These are phyloP conservation scores for Calameuta filiformis DNA, from an alignment of 2,888 invertebrate species.

Conservation along the genomic window DNA sequence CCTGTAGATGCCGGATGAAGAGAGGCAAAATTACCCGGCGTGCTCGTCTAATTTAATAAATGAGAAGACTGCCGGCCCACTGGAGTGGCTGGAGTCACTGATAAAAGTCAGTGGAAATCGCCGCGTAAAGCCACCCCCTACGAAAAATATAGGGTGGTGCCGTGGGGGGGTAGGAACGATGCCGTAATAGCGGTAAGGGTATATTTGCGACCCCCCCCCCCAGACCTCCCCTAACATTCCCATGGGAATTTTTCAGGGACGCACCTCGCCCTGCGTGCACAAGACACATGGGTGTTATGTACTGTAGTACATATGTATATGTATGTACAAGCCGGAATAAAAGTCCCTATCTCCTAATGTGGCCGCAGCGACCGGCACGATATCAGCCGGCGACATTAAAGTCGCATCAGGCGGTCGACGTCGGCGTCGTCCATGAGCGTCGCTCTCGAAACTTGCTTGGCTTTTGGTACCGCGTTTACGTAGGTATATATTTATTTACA, in stretches of 20 bases:
- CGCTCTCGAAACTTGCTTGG: neutral
- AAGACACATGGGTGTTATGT: neutral
- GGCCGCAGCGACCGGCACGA: neutral
- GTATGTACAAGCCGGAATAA: neutral
- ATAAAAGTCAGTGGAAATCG: neutral
- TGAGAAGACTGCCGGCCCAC: neutral
- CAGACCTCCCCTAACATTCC: neutral
- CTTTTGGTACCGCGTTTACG: neutral
- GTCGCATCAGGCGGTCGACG: constrained; percentile 7
- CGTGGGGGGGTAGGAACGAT: neutral
- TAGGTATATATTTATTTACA: neutral
- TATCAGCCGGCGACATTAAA: constrained; percentile 7
- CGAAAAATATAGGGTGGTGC: neutral
- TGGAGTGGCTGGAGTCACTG: neutral
- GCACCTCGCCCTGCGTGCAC: neutral
- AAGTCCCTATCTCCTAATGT: constrained; percentile 1
- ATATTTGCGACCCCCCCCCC: neutral
- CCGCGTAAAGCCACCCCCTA: neutral
- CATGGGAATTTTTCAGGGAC: neutral
- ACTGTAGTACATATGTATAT: neutral
- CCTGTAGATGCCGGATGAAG: neutral
- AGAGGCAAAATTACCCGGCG: neutral
- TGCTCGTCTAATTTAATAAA: neutral
- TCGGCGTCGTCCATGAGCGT: neutral
- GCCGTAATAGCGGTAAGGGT: neutral